Evolutionary conservation across 1,140 invertebrate genomes (phyloP).

Genomic region (Conus ventricosus): DNA sequence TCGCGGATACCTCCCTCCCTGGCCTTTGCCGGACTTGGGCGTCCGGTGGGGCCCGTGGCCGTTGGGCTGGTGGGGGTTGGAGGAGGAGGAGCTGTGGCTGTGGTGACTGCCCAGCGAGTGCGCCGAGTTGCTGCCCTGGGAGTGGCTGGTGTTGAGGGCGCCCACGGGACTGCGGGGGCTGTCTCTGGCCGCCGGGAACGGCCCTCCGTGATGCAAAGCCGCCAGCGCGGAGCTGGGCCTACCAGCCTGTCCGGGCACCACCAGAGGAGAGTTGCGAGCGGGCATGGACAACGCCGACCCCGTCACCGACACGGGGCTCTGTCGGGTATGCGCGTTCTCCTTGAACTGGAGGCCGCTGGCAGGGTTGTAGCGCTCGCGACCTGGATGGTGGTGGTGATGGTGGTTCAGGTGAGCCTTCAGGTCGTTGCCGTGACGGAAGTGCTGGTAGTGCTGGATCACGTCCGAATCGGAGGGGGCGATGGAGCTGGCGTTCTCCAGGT

Average conservation of each 20-base stretch:
- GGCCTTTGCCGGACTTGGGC: too few species aligned
- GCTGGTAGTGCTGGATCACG: slow-evolving; percentile 97
- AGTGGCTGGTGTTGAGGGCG: slow-evolving; percentile 44
- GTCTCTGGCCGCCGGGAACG: slow-evolving; percentile 18
- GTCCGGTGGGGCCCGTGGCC: neutral
- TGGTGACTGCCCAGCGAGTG: slow-evolving; percentile 50
- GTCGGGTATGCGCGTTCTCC: slow-evolving; percentile 35
- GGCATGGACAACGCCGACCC: slow-evolving; percentile 51
- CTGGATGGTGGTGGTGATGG: slow-evolving; percentile 30
- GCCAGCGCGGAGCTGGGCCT: slow-evolving; percentile 47
- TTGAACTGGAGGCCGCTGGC: slow-evolving; percentile 31
- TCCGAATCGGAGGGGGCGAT: slow-evolving; percentile 95
- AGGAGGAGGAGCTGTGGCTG: slow-evolving; percentile 51
- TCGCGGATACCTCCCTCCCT: slow-evolving; percentile 31
- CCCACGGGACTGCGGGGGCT: slow-evolving; percentile 42
- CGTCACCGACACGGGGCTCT: slow-evolving; percentile 44
- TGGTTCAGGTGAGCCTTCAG: slow-evolving; percentile 46
- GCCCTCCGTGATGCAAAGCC: slow-evolving; percentile 23
- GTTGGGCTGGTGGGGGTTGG: slow-evolving; percentile 32
- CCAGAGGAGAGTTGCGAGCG: slow-evolving; percentile 8
- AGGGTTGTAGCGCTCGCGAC: slow-evolving; percentile 35
- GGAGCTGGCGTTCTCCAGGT: slow-evolving; percentile 96
- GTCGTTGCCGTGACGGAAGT: slow-evolving; percentile 85
- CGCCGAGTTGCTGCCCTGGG: slow-evolving; percentile 44
- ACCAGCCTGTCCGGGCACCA: slow-evolving; percentile 10